phyloP scores from a whole-genome alignment of 2,113 vertebrate genomes.

The Tetraodon nigroviridis region DNA sequence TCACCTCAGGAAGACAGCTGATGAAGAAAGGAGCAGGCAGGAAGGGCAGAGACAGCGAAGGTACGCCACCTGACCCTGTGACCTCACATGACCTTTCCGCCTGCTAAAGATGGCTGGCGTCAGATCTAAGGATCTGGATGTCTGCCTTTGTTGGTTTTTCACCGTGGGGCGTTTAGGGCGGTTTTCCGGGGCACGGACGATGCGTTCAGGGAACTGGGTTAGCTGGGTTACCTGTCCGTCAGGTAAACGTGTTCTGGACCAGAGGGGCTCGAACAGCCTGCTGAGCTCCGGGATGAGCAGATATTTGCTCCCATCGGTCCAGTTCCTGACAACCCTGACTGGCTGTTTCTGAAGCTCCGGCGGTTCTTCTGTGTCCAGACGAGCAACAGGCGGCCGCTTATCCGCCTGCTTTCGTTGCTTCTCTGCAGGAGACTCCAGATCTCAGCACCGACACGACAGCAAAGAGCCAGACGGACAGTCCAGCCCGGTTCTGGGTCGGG shows the following conservation, averaged over 20 bases:
- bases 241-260: too few species aligned
- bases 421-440: conserved; percentile 79
- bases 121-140: too few species aligned
- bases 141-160: too few species aligned
- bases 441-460: conserved; percentile 81
- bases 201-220: too few species aligned
- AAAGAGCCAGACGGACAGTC: conserved; percentile 84
- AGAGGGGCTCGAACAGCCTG: neutral
- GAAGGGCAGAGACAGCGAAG: conserved; percentile 83
- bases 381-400: too few species aligned
- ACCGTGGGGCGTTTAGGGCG: too few species aligned
- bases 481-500: conserved; percentile 71
- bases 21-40: conserved; percentile 85
- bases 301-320: neutral
- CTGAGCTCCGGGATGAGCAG: neutral
- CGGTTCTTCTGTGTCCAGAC: too few species aligned
- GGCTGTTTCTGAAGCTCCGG: too few species aligned
- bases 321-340: neutral
- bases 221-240: too few species aligned
- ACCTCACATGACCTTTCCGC: too few species aligned
- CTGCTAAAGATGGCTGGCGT: too few species aligned
- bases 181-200: too few species aligned
- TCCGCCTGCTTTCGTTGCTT: neutral
- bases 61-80: conserved; percentile 55
- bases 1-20: conserved; percentile 83